Percentiles rank a stretch among this genome's conserved stretches.
phyloP scores from a whole-genome alignment of 64 coral and sea anemone species.

The Montipora efflorescens region DNA sequence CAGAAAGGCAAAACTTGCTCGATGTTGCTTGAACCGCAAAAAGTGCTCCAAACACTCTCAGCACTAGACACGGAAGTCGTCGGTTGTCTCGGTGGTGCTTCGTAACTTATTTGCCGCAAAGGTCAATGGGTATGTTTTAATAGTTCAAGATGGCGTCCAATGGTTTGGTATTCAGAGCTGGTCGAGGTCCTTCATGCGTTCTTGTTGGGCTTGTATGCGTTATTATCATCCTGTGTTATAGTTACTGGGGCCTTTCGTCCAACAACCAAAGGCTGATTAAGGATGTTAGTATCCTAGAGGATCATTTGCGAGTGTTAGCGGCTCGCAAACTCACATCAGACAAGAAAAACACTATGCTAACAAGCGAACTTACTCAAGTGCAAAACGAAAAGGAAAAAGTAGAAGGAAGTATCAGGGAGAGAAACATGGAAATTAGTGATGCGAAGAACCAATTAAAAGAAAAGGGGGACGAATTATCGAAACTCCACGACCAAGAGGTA shows the following conservation, averaged over 20 bases:
- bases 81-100: too few relatives aligned
- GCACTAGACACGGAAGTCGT: too few relatives aligned
- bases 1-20: too few relatives aligned
- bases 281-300: conserved; percentile 39
- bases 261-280: conserved; percentile 33
- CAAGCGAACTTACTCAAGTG: conserved; percentile 29
- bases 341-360: conserved; percentile 15
- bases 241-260: conserved; percentile 49
- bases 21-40: too few relatives aligned
- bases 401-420: not conserved
- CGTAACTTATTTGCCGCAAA: not conserved
- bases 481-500: conserved; percentile 11
- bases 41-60: too few relatives aligned
- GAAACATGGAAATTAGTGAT: not conserved
- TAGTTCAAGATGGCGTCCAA: conserved; percentile 33
- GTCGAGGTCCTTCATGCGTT: conserved; percentile 29
- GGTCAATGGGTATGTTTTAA: not conserved
- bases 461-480: not conserved
- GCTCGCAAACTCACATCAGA: conserved; percentile 39
- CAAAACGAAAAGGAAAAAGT: conserved; percentile 19
- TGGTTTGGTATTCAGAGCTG: conserved; percentile 3
- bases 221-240: conserved; percentile 39
- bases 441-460: not conserved
- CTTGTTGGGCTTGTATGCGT: conserved; percentile 32
- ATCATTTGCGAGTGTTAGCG: conserved; percentile 21